A percentile compares a stretch with the other conserved stretches of the same genome.
These are phyloP conservation scores for Apocrypta bakeri DNA, from an alignment of 1,140 invertebrate species.

Conservation along the genomic window DNA sequence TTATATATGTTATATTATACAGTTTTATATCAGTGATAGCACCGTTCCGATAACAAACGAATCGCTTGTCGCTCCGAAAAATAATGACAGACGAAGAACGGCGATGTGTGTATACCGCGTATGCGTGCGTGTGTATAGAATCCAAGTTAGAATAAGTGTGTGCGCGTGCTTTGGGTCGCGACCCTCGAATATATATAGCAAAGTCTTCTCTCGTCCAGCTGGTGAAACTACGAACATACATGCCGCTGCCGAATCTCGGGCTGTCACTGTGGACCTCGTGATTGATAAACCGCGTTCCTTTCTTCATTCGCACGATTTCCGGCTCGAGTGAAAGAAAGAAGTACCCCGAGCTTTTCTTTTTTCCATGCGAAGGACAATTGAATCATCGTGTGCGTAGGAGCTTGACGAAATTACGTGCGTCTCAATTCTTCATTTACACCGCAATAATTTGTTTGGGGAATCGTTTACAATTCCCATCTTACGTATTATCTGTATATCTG, in stretches of 20 bases:
- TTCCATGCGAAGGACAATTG: slow-evolving; percentile 22
- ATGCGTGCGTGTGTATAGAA: too few species aligned
- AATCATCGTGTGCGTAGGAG: slow-evolving; percentile 4
- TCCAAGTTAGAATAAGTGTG: background rate
- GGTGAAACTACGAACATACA: slow-evolving; percentile 38
- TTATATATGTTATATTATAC: background rate
- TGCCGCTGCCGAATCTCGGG: slow-evolving; percentile 63
- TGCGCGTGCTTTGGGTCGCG: slow-evolving; percentile 39
- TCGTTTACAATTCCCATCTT: background rate
- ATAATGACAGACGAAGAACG: slow-evolving; percentile 60
- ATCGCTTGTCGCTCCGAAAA: slow-evolving; percentile 56
- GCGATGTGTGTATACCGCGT: slow-evolving; percentile 47
- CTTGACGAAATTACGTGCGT: background rate
- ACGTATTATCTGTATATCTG: too few species aligned
- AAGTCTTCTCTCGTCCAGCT: slow-evolving; percentile 49
- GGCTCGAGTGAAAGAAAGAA: background rate
- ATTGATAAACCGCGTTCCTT: slow-evolving; percentile 64
- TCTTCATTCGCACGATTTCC: slow-evolving; percentile 60
- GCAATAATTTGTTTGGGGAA: background rate
- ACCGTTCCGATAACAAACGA: background rate
- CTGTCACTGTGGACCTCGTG: slow-evolving; percentile 61
- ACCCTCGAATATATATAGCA: slow-evolving; percentile 24
- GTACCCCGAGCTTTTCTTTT: background rate
- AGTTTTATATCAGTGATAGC: background rate
- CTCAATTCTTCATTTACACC: background rate